A percentile compares a stretch with the other conserved stretches of the same genome.
Conservation (phyloP, 2,113 vertebrate species). For the Misgurnus anguillicaudatus region DNA sequence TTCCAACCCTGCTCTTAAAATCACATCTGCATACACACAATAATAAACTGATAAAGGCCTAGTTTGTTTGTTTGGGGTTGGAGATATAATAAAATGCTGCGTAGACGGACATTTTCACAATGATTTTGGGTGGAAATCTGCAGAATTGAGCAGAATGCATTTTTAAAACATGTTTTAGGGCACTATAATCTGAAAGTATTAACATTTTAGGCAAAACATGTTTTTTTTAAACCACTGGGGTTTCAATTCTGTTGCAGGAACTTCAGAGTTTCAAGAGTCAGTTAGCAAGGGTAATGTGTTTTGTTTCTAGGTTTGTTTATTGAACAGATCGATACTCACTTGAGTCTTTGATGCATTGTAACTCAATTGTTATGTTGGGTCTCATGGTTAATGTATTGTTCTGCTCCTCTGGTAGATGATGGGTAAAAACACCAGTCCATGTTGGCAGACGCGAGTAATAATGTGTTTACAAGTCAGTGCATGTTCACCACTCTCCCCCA, state of each 20-base stretch:
- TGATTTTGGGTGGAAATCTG: too few relatives aligned
- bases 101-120: too few relatives aligned
- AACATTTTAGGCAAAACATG: background rate
- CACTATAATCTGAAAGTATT: background rate
- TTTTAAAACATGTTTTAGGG: too few relatives aligned
- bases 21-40: too few relatives aligned
- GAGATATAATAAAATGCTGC: too few relatives aligned
- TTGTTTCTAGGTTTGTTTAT: slow-evolving; percentile 45
- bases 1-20: too few relatives aligned
- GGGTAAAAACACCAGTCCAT: background rate
- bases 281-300: slow-evolving; percentile 44
- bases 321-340: slow-evolving; percentile 30
- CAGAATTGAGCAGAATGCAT: too few relatives aligned
- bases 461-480: slow-evolving; percentile 27
- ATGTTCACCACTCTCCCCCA: background rate
- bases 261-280: background rate
- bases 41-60: too few relatives aligned
- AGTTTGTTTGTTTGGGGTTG: too few relatives aligned
- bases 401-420: slow-evolving; percentile 5
- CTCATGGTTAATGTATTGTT: slow-evolving; percentile 39
- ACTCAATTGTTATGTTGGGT: slow-evolving; percentile 33
- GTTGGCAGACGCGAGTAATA: background rate
- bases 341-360: slow-evolving; percentile 40
- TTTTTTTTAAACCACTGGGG: too few relatives aligned
- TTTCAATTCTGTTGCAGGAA: too few relatives aligned